Percentiles rank a stretch among this genome's conserved stretches.
Conservation (phyloP, 2,113 vertebrate species). For the Lutjanus erythropterus region DNA sequence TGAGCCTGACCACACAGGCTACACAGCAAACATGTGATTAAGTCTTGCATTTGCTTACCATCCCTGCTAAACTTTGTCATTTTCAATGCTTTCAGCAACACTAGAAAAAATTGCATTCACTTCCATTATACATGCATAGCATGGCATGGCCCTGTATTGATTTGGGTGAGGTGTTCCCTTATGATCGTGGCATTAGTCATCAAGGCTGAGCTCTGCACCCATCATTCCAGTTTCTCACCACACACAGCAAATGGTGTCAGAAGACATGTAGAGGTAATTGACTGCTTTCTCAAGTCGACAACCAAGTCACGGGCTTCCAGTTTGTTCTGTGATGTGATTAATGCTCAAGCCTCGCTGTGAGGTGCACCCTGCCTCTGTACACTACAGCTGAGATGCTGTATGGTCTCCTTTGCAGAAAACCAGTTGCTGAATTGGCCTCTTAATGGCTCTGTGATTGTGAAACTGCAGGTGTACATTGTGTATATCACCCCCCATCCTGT, state of each 20-base stretch:
- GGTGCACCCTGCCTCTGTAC: neutral
- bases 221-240: neutral
- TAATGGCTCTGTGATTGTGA: conserved; percentile 1
- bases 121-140: neutral
- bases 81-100: too few species aligned
- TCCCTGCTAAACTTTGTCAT: too few species aligned
- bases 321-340: neutral
- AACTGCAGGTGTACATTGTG: neutral
- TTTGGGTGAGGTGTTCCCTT: neutral
- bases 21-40: too few species aligned
- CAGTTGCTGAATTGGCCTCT: neutral
- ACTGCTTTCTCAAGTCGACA: neutral
- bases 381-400: neutral
- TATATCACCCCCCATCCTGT: neutral
- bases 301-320: neutral
- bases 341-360: neutral
- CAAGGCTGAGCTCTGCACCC: neutral
- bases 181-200: neutral
- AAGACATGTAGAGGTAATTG: neutral
- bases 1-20: too few species aligned
- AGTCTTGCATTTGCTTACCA: too few species aligned
- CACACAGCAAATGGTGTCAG: neutral
- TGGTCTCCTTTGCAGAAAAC: neutral
- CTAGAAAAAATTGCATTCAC: too few species aligned
- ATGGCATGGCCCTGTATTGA: neutral